These are phyloP conservation scores for Cyclophora albipunctata DNA, from an alignment of 2,888 invertebrate genomes.

Conservation along the genomic window DNA sequence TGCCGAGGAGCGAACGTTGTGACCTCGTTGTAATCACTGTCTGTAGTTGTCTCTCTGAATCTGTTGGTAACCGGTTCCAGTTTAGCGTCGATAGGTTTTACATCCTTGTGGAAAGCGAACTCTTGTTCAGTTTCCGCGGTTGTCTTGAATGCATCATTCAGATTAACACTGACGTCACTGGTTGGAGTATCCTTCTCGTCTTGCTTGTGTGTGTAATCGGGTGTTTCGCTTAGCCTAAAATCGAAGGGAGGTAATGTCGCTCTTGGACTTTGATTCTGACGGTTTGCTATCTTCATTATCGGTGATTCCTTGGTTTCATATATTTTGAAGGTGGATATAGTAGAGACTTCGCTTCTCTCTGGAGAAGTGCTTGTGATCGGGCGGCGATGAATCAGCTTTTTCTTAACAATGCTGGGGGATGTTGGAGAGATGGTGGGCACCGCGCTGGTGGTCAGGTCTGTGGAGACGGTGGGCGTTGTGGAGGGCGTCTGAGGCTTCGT, in stretches of 20 bases:
- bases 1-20: constrained; percentile 39
- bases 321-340: constrained; percentile 35
- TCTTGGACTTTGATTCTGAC: constrained; percentile 40
- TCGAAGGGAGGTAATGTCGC: constrained; percentile 36
- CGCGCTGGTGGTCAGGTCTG: constrained; percentile 64
- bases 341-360: constrained; percentile 53
- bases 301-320: constrained; percentile 57
- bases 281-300: constrained; percentile 69
- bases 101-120: constrained; percentile 65
- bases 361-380: constrained; percentile 41
- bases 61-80: constrained; percentile 33
- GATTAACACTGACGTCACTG: constrained; percentile 60
- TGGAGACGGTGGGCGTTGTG: constrained; percentile 62
- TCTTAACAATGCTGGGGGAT: constrained; percentile 55
- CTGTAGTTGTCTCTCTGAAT: constrained; percentile 44
- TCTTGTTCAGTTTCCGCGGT: constrained; percentile 39
- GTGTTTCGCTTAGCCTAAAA: constrained; percentile 42
- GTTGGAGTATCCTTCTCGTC: constrained; percentile 73
- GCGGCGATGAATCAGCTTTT: constrained; percentile 54
- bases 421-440: constrained; percentile 66
- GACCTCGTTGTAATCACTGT: constrained; percentile 31
- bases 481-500: constrained; percentile 42
- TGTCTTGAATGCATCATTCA: constrained; percentile 46
- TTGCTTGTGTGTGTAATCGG: constrained; percentile 67
- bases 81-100: constrained; percentile 61